phyloP scores from a whole-genome alignment of 2,113 vertebrate species.

The Anguilla japonica region DNA sequence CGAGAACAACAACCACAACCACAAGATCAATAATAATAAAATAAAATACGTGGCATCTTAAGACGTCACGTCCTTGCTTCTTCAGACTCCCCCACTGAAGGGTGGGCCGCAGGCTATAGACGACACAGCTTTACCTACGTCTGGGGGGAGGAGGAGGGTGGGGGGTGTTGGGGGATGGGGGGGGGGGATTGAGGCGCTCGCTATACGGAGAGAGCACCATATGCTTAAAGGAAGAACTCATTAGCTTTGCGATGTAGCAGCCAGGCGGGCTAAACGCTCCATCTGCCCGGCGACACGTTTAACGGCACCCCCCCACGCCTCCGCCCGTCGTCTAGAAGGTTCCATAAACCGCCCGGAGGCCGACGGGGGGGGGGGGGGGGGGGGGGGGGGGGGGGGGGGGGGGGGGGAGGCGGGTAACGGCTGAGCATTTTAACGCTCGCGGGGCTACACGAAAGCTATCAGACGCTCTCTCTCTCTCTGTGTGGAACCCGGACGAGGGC shows the following conservation, averaged over 20 bases:
- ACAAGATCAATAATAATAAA: not conserved
- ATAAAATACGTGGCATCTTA: not conserved
- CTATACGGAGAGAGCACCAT: not conserved
- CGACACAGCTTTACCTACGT: not conserved
- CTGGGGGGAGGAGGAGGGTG: too few relatives aligned
- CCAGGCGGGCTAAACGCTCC: not conserved
- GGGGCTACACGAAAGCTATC: not conserved
- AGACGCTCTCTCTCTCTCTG: too few relatives aligned
- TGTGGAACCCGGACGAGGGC: not conserved
- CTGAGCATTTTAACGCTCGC: not conserved
- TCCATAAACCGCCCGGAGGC: not conserved
- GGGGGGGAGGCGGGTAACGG: not conserved
- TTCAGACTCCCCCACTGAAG: not conserved
- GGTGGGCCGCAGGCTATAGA: not conserved
- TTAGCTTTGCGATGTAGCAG: not conserved
- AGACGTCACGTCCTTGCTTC: not conserved
- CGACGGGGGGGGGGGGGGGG: not conserved
- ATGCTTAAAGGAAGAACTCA: conserved; percentile 15
- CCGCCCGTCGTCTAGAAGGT: not conserved
- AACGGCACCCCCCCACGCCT: not conserved
- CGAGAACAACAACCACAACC: too few relatives aligned
- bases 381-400: too few relatives aligned
- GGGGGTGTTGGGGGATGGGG: not conserved
- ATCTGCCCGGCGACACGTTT: not conserved
- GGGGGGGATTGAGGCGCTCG: not conserved